phyloP scores from a whole-genome alignment of 2,888 invertebrate genomes.

The Chloroclysta siterata region DNA sequence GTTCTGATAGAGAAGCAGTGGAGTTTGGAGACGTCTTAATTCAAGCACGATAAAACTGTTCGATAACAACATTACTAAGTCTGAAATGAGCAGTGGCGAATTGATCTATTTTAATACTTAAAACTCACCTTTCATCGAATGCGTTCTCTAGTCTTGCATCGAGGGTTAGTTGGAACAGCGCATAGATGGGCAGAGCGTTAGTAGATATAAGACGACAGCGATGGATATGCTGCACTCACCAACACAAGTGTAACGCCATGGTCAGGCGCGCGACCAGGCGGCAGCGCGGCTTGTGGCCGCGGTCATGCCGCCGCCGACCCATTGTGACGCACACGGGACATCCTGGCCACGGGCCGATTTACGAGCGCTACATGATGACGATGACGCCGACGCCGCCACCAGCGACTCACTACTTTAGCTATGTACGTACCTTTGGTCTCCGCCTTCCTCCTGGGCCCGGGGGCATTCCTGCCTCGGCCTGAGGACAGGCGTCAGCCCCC shows the following conservation, averaged over 20 bases:
- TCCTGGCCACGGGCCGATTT: slow-evolving; percentile 63
- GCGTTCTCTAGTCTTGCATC: neutral
- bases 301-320: slow-evolving; percentile 42
- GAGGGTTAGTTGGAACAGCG: slow-evolving; percentile 54
- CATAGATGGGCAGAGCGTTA: slow-evolving; percentile 50
- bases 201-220: slow-evolving; percentile 43
- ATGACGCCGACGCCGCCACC: slow-evolving; percentile 48
- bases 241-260: slow-evolving; percentile 72
- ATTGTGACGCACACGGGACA: slow-evolving; percentile 59
- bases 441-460: slow-evolving; percentile 89
- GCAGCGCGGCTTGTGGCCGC: slow-evolving; percentile 46
- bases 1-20: too few relatives aligned
- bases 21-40: too few relatives aligned
- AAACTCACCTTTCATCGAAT: slow-evolving; percentile 18
- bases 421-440: slow-evolving; percentile 88
- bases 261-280: slow-evolving; percentile 49
- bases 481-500: slow-evolving; percentile 99
- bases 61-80: too few relatives aligned
- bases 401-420: slow-evolving; percentile 26
- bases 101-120: neutral
- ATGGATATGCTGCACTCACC: slow-evolving; percentile 68
- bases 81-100: neutral
- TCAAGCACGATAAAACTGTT: too few relatives aligned
- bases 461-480: slow-evolving; percentile 98
- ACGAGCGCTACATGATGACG: slow-evolving; percentile 51